Conservation (phyloP, 2,888 invertebrate species). For the Drosophila helvetica region DNA sequence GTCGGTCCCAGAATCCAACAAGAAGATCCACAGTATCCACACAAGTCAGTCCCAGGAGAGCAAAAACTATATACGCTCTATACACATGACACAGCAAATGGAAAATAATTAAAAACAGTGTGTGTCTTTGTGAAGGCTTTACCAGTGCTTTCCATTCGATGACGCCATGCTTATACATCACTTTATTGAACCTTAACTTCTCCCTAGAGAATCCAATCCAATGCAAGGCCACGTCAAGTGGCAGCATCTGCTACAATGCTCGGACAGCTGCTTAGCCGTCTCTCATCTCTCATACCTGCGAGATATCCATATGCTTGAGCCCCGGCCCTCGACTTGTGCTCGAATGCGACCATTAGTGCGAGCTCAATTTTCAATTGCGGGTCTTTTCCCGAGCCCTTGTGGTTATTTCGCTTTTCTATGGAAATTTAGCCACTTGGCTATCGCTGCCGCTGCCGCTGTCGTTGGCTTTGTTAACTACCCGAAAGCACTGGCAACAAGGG, state of each 20-base stretch:
- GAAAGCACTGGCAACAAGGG: not conserved
- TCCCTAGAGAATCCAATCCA: too few relatives aligned
- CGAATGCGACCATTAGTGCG: slow-evolving; percentile 47
- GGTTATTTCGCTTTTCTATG: slow-evolving; percentile 69
- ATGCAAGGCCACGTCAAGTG: not conserved
- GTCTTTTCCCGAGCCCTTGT: slow-evolving; percentile 23
- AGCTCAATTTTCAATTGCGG: slow-evolving; percentile 47
- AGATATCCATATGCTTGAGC: slow-evolving; percentile 10
- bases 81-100: too few relatives aligned
- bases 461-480: slow-evolving; percentile 53
- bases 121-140: too few relatives aligned
- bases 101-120: too few relatives aligned
- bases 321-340: slow-evolving; percentile 7
- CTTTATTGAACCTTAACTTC: too few relatives aligned
- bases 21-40: too few relatives aligned
- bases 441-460: not conserved
- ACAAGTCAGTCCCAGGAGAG: too few relatives aligned
- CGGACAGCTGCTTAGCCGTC: not conserved
- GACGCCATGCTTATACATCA: too few relatives aligned
- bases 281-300: not conserved
- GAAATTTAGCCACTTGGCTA: slow-evolving; percentile 72
- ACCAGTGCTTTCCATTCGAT: too few relatives aligned
- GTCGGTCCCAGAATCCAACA: too few relatives aligned
- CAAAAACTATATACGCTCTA: too few relatives aligned
- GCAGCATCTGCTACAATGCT: not conserved